Evolutionary conservation across 2,888 invertebrate genomes (phyloP).

Genomic region (Cabera pusaria): DNA sequence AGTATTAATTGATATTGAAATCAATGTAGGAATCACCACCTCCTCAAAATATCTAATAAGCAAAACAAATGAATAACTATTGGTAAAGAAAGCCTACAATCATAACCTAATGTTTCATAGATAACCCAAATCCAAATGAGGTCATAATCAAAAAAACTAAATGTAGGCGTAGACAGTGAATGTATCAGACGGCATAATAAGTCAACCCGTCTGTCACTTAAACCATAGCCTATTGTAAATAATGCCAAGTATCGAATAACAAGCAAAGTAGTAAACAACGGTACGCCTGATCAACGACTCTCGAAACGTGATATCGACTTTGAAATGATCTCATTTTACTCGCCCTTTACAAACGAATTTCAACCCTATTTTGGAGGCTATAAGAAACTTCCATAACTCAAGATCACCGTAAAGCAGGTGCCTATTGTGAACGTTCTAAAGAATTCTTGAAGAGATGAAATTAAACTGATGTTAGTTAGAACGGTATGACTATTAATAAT

Average conservation of each 20-base stretch:
- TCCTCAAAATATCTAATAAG: too few species aligned
- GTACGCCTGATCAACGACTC: slow-evolving; percentile 26
- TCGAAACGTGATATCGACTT: slow-evolving; percentile 22
- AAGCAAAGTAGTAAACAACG: slow-evolving; percentile 22
- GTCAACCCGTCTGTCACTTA: neutral
- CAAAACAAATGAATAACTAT: too few species aligned
- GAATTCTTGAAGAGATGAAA: slow-evolving; percentile 18
- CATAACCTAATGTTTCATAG: too few species aligned
- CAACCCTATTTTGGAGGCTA: slow-evolving; percentile 20
- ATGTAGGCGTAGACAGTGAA: slow-evolving; percentile 19
- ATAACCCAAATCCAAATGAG: too few species aligned
- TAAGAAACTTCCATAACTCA: too few species aligned
- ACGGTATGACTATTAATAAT: slow-evolving; percentile 15
- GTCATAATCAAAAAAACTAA: slow-evolving; percentile 2
- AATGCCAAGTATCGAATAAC: slow-evolving; percentile 21
- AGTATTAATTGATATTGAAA: too few species aligned
- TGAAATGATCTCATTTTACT: slow-evolving; percentile 19
- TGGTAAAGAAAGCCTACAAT: too few species aligned
- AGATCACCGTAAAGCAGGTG: slow-evolving; percentile 28
- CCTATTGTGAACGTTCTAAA: slow-evolving; percentile 18
- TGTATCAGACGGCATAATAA: slow-evolving; percentile 6
- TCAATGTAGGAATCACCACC: too few species aligned
- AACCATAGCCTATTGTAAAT: slow-evolving; percentile 3
- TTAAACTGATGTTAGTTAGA: slow-evolving; percentile 13
- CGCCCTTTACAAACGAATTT: slow-evolving; percentile 8